These are phyloP conservation scores for Tachuris rubrigastra DNA, from an alignment of 2,113 vertebrate species.

Conservation along the genomic window DNA sequence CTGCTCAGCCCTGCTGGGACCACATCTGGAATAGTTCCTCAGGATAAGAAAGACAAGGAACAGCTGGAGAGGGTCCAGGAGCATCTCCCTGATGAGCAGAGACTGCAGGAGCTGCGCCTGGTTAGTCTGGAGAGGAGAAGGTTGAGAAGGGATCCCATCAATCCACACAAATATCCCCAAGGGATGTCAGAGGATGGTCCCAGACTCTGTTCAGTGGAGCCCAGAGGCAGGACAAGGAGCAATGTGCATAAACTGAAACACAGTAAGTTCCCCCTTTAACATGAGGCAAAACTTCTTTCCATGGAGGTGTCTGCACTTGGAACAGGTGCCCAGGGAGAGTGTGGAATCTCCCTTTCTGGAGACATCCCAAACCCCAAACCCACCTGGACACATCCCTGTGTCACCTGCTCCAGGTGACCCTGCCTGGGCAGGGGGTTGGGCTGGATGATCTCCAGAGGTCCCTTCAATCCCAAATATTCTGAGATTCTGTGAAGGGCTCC, in stretches of 20 bases:
- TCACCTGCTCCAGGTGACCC: not conserved
- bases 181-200: not conserved
- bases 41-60: not conserved
- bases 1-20: not conserved
- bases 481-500: not conserved
- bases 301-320: not conserved
- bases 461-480: rapidly evolving
- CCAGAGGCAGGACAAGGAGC: not conserved
- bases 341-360: not conserved
- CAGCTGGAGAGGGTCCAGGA: not conserved
- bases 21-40: not conserved
- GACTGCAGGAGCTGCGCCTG: not conserved
- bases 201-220: not conserved
- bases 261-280: not conserved
- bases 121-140: not conserved
- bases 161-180: not conserved
- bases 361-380: rapidly evolving
- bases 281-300: not conserved
- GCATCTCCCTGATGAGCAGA: not conserved
- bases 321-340: not conserved
- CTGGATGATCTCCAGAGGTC: rapidly evolving
- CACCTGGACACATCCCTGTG: not conserved
- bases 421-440: not conserved
- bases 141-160: not conserved
- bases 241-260: not conserved